Conservation (phyloP, 2,797 vertebrate genomes). For the Melanotaenia boesemani region DNA sequence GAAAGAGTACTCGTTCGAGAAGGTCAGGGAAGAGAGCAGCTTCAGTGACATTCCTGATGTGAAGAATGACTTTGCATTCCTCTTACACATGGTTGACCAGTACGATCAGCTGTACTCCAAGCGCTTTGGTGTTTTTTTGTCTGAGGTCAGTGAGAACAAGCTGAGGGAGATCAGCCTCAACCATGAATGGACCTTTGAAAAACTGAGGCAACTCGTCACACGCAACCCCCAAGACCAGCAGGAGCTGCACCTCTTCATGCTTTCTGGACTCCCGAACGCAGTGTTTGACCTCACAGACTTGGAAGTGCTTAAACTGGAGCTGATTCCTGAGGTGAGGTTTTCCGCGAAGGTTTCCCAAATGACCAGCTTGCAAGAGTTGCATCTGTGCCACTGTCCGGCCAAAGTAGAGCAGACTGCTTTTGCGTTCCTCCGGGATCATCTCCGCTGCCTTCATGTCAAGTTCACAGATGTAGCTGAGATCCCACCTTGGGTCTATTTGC, state of each 20-base stretch:
- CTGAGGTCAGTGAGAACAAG: constrained; percentile 98
- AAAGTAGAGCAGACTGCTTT: constrained; percentile 97
- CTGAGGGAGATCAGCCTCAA: constrained; percentile 96
- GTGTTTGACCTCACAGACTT: constrained; percentile 96
- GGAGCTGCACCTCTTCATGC: constrained; percentile 95
- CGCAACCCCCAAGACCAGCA: constrained; percentile 93
- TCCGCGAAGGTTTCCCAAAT: constrained; percentile 96
- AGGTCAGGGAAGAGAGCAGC: constrained; percentile 97
- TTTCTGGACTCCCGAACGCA: constrained; percentile 94
- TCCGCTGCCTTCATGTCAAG: constrained; percentile 95
- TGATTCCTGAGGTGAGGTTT: constrained; percentile 96
- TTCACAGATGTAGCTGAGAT: constrained; percentile 98
- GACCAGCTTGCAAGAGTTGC: constrained; percentile 94
- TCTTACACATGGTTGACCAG: constrained; percentile 98
- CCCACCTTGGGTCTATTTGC: constrained; percentile 94
- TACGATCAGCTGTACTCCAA: constrained; percentile 98
- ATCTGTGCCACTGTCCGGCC: constrained; percentile 94
- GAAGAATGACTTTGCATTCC: constrained; percentile 98
- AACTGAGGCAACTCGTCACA: constrained; percentile 91
- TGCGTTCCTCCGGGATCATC: constrained; percentile 94
- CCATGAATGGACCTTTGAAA: constrained; percentile 97
- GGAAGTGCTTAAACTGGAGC: constrained; percentile 94
- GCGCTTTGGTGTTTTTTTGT: constrained; percentile 95
- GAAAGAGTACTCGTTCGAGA: constrained; percentile 98
- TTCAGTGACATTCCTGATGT: constrained; percentile 99